A percentile compares a stretch with the other conserved stretches of the same genome.
Conservation (phyloP, 1,140 invertebrate species). For the Apolygus lucorum region DNA sequence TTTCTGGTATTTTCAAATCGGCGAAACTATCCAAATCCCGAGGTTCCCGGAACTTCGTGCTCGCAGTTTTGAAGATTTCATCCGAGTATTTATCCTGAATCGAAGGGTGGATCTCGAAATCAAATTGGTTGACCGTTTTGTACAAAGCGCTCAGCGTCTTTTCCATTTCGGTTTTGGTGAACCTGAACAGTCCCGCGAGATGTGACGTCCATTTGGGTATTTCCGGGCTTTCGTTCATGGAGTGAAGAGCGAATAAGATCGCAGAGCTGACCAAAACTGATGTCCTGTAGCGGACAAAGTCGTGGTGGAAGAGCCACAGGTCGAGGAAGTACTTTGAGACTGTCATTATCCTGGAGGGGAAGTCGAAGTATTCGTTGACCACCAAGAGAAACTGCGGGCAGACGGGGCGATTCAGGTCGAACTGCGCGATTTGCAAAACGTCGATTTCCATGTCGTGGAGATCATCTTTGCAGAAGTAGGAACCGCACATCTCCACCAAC, state of each 20-base stretch:
- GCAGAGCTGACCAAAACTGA: not conserved
- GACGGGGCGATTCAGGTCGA: not conserved
- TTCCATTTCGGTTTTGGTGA: not conserved
- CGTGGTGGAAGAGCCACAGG: not conserved
- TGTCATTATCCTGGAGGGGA: not conserved
- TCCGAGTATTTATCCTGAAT: not conserved
- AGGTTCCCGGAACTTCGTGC: not conserved
- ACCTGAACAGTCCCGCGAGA: not conserved
- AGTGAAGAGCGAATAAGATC: not conserved
- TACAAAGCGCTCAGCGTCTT: not conserved
- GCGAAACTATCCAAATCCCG: not conserved
- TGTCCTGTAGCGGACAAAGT: not conserved
- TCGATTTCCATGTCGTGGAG: not conserved
- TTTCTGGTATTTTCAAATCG: not conserved
- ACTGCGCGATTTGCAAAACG: not conserved
- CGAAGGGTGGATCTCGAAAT: not conserved
- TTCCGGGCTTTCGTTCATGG: not conserved
- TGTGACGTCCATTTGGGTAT: not conserved
- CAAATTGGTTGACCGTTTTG: not conserved
- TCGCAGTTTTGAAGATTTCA: not conserved
- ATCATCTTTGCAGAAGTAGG: not conserved
- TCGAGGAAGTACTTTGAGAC: not conserved
- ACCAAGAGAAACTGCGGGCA: not conserved
- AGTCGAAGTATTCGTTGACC: not conserved
- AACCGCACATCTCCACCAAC: not conserved